Conservation (phyloP, 2,113 vertebrate genomes). For the Catharus minimus region DNA sequence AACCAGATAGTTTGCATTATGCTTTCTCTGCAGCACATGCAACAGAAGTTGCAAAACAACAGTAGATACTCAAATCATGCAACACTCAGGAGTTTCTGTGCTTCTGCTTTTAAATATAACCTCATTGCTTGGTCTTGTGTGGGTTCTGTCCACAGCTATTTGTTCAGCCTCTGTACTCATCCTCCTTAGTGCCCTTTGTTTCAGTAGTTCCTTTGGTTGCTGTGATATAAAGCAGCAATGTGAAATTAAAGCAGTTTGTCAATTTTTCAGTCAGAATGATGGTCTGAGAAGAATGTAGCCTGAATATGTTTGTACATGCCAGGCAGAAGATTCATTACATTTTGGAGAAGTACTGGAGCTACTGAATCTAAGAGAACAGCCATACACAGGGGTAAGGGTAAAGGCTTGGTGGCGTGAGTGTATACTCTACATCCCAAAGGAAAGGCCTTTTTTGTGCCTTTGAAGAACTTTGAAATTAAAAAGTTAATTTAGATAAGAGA, state of each 20-base stretch:
- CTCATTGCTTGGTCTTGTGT: not conserved
- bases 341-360: not conserved
- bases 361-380: not conserved
- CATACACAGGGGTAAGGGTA: not conserved
- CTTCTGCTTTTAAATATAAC: not conserved
- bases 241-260: not conserved
- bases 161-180: not conserved
- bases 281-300: not conserved
- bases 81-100: not conserved
- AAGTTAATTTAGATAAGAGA: not conserved
- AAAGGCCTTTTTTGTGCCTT: not conserved
- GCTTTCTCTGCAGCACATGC: not conserved
- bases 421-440: not conserved
- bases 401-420: not conserved
- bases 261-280: not conserved
- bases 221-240: not conserved
- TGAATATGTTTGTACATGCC: not conserved
- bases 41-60: not conserved
- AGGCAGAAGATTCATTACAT: not conserved
- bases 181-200: not conserved
- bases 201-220: not conserved
- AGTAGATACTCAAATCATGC: not conserved
- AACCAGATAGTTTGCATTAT: not conserved
- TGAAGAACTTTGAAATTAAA: not conserved
- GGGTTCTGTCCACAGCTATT: not conserved